Conservation (phyloP, 64 coral and sea anemone genomes). For the Stylophora pistillata region DNA sequence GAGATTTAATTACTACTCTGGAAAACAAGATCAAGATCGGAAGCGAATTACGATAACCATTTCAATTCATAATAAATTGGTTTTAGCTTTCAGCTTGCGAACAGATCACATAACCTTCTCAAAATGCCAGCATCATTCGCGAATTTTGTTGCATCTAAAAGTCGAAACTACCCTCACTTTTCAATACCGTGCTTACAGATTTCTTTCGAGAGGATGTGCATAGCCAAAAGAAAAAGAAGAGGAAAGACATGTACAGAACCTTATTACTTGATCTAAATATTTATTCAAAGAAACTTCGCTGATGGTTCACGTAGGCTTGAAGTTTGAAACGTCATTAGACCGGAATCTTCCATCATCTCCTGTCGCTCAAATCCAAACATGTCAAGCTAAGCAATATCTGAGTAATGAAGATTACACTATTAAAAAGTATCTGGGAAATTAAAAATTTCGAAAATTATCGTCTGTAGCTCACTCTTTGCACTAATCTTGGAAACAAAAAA, state of each 20-base stretch:
- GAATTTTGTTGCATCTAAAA: not conserved
- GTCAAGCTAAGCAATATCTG: not conserved
- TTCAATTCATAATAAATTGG: not conserved
- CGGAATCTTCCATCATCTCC: not conserved
- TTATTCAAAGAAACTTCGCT: not conserved
- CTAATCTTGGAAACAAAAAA: not conserved
- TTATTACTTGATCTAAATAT: not conserved
- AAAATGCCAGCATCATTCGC: not conserved
- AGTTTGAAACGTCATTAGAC: conserved; percentile 22
- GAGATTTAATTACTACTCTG: not conserved
- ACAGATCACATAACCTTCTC: not conserved
- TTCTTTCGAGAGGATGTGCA: not conserved
- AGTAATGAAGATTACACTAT: conserved; percentile 1
- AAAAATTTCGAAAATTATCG: not conserved
- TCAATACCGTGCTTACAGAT: not conserved
- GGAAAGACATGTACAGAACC: no score
- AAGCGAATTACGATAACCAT: not conserved
- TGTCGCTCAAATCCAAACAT: conserved; percentile 9
- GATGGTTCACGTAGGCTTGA: not conserved
- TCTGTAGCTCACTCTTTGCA: no score
- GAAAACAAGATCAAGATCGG: not conserved
- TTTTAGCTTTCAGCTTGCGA: not conserved
- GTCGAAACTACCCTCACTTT: not conserved
- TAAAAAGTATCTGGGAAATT: conserved; percentile 1
- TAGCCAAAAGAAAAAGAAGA: not conserved